Evolutionary conservation across 2,113 vertebrate species (phyloP).

Genomic region (Rhombomys opimus): DNA sequence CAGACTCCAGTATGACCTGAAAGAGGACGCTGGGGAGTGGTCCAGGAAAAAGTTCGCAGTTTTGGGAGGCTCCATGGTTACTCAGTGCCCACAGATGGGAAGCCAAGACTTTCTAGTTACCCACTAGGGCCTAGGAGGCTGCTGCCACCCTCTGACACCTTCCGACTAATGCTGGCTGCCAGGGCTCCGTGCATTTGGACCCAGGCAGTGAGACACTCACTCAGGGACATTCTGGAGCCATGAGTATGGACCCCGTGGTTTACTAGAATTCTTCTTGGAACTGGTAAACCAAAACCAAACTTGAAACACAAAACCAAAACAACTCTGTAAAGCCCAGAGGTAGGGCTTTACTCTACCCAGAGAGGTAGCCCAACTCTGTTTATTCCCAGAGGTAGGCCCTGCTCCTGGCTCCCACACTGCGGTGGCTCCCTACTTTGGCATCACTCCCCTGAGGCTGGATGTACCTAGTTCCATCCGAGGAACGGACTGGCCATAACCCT

Average conservation of each 20-base stretch:
- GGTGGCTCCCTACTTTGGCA: neutral
- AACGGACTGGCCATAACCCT: neutral
- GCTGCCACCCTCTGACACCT: neutral
- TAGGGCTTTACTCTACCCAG: too few species aligned
- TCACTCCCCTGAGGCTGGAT: neutral
- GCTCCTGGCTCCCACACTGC: neutral
- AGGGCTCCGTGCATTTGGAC: neutral
- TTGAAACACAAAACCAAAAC: neutral
- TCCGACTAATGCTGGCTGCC: neutral
- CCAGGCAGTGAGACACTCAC: neutral
- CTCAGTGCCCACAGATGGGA: slow-evolving; percentile 49
- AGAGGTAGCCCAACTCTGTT: too few species aligned
- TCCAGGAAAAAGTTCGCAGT: slow-evolving; percentile 56
- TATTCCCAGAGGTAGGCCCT: neutral
- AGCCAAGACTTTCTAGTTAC: slow-evolving; percentile 58
- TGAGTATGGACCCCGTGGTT: neutral
- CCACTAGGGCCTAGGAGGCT: neutral
- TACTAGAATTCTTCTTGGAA: neutral
- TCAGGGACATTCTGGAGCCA: neutral
- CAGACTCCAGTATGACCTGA: neutral
- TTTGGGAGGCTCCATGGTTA: slow-evolving; percentile 61
- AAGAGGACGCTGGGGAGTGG: slow-evolving; percentile 67
- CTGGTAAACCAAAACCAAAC: neutral
- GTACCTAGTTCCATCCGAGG: neutral
- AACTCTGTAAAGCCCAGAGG: neutral